Percentiles rank a stretch among this genome's conserved stretches.
These are phyloP conservation scores for Stictocephala bisonia DNA, from an alignment of 2,888 invertebrate species.

Conservation along the genomic window DNA sequence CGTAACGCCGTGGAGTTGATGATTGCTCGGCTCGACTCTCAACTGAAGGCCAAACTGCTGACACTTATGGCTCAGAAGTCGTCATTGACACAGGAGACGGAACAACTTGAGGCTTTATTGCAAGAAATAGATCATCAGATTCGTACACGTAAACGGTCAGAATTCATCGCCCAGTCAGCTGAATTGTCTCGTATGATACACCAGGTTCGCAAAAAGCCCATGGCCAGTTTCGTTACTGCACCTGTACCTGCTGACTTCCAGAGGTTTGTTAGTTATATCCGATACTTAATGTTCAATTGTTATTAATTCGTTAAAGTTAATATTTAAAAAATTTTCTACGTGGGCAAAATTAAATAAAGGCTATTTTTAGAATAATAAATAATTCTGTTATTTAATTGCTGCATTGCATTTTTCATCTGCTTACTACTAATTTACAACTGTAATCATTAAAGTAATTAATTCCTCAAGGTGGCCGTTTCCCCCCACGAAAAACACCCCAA, in stretches of 20 bases:
- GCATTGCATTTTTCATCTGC: no score
- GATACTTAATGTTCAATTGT: no score
- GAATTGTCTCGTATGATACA: constrained; percentile 87
- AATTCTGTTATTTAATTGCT: no score
- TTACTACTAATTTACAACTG: no score
- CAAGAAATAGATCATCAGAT: constrained; percentile 87
- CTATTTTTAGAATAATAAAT: no score
- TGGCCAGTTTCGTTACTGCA: constrained; percentile 88
- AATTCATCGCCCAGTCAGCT: constrained; percentile 82
- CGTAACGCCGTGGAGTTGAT: constrained; percentile 92
- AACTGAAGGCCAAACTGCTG: constrained; percentile 86
- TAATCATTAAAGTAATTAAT: no score
- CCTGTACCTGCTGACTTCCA: constrained; percentile 92
- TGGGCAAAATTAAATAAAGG: no score
- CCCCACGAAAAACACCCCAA: no score
- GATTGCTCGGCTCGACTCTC: constrained; percentile 91
- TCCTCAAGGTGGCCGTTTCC: no score
- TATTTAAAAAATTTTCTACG: no score
- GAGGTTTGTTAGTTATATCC: constrained; percentile 69
- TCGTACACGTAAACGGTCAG: constrained; percentile 81
- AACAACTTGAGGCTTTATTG: constrained; percentile 85
- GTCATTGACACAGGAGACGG: constrained; percentile 87
- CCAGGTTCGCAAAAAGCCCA: constrained; percentile 87
- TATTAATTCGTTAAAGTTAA: no score
- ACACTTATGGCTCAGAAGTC: constrained; percentile 91